Conservation (phyloP, 2,113 vertebrate species). For the Lipotes vexillifer region DNA sequence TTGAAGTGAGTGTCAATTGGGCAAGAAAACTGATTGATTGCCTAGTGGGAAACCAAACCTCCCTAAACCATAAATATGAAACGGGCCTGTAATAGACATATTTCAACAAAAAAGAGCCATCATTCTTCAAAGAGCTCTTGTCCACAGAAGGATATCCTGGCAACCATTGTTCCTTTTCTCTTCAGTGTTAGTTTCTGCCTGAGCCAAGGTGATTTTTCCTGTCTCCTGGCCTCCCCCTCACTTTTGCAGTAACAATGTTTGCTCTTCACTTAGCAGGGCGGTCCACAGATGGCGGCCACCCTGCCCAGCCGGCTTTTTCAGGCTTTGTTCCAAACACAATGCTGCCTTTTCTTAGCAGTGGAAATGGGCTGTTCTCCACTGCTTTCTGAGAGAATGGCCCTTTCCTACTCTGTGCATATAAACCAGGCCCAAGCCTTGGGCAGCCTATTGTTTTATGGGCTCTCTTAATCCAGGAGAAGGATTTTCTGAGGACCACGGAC, state of each 20-base stretch:
- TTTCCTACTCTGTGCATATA: not conserved
- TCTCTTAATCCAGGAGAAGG: not conserved
- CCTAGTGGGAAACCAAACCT: not conserved
- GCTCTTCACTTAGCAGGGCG: not conserved
- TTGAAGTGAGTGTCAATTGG: slow-evolving; percentile 4
- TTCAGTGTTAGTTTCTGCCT: not conserved
- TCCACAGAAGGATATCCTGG: not conserved
- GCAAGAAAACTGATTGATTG: slow-evolving; percentile 9
- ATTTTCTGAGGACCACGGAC: not conserved
- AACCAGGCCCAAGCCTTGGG: not conserved
- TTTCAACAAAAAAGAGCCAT: slow-evolving; percentile 1
- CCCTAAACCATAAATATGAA: not conserved
- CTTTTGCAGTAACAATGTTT: not conserved
- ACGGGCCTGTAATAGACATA: not conserved
- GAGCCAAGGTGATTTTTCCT: not conserved
- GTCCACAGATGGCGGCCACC: not conserved
- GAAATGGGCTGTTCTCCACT: not conserved
- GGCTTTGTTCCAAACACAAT: slow-evolving; percentile 57
- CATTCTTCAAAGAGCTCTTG: not conserved
- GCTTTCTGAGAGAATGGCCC: slow-evolving; percentile 31
- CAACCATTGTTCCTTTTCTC: not conserved
- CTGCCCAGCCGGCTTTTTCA: not conserved
- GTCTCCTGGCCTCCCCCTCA: not conserved
- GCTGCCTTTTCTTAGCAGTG: slow-evolving; percentile 54
- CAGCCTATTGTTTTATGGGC: not conserved